Conservation (phyloP, 2,113 vertebrate genomes). For the Prunella fulvescens region DNA sequence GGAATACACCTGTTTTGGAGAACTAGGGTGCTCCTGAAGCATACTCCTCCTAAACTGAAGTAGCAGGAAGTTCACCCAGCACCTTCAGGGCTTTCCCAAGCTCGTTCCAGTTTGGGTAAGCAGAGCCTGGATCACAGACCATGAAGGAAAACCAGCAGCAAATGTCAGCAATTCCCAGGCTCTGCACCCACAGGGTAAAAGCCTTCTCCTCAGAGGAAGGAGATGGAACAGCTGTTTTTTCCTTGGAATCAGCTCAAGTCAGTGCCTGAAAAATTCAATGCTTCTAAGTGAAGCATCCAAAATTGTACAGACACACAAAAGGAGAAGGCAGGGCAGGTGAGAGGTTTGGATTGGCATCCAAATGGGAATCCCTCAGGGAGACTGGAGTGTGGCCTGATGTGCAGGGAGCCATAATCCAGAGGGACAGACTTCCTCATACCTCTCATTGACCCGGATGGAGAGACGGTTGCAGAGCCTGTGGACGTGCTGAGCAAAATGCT, state of each 20-base stretch:
- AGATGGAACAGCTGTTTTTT: not conserved
- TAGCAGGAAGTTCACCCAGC: not conserved
- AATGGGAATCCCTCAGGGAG: not conserved
- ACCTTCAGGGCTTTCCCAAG: not conserved
- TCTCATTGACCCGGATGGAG: conserved; percentile 77
- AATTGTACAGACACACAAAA: not conserved
- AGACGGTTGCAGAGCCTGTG: conserved; percentile 87
- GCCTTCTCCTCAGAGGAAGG: not conserved
- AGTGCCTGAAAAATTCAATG: not conserved
- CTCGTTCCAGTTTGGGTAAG: not conserved
- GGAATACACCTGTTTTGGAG: not conserved
- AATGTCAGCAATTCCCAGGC: not conserved
- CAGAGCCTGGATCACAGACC: not conserved
- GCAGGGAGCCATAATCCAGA: no score
- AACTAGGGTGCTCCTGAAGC: not conserved
- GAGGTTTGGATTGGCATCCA: not conserved
- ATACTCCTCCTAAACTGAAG: not conserved
- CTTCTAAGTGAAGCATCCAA: not conserved
- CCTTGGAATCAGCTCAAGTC: not conserved
- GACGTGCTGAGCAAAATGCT: conserved; percentile 84
- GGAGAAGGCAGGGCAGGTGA: not conserved
- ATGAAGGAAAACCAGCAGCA: not conserved
- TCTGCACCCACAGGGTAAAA: not conserved
- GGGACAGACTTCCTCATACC: conserved; percentile 63
- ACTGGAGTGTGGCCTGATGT: not conserved